Conservation (phyloP, 2,797 vertebrate genomes). For the Tinamus major region DNA sequence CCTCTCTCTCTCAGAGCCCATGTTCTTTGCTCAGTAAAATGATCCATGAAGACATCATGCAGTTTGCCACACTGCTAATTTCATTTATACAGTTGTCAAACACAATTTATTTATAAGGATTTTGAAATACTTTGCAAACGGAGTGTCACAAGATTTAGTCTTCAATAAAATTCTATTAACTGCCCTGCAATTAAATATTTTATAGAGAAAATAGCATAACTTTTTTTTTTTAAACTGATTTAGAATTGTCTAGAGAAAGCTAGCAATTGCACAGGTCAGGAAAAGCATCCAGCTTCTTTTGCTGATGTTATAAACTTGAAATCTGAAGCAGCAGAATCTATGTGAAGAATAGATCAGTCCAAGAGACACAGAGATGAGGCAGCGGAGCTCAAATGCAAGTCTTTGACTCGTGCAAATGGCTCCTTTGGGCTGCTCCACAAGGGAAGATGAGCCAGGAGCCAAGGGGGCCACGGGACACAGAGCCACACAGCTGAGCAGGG, state of each 20-base stretch:
- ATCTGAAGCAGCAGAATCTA: background rate
- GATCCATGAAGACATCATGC: background rate
- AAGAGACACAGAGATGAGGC: no score
- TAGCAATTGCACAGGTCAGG: background rate
- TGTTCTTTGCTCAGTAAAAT: background rate
- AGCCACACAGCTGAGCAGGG: no score
- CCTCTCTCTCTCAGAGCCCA: background rate
- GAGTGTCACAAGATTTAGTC: background rate
- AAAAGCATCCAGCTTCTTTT: background rate
- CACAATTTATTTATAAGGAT: background rate
- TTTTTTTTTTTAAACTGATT: background rate
- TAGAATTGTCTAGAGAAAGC: background rate
- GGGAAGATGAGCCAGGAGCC: no score
- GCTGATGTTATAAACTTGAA: background rate
- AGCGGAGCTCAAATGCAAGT: no score
- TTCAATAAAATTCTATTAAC: background rate
- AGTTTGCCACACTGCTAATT: slow-evolving; percentile 23
- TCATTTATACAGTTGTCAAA: slow-evolving; percentile 2
- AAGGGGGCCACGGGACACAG: no score
- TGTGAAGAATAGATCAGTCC: background rate
- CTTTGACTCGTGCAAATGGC: background rate
- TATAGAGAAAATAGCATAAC: background rate
- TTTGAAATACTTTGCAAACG: background rate
- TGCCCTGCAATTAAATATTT: background rate
- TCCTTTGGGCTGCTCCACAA: no score